Evolutionary conservation across 2,113 vertebrate genomes (phyloP).

Genomic region (Odobenus rosmarus): DNA sequence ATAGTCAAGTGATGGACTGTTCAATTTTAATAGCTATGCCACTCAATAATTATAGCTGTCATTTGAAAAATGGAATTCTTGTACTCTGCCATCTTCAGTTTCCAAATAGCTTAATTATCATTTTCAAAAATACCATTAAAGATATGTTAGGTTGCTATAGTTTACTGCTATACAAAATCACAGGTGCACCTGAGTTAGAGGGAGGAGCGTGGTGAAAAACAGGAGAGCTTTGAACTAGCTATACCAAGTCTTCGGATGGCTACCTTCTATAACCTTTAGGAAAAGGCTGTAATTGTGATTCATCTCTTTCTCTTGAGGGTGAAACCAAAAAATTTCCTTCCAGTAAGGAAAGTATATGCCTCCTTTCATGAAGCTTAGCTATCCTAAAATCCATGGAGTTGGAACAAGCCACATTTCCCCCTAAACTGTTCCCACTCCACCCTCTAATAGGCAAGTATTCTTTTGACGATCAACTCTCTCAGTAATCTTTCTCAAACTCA

Average conservation of each 20-base stretch:
- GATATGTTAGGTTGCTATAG: not conserved
- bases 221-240: not conserved
- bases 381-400: not conserved
- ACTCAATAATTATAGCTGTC: not conserved
- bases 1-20: not conserved
- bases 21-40: conserved; percentile 17
- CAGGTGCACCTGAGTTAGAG: not conserved
- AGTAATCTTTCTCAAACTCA: conserved; percentile 54
- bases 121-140: conserved; percentile 28
- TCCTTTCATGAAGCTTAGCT: not conserved
- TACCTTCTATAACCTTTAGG: not conserved
- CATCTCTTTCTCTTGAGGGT: not conserved
- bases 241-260: not conserved
- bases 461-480: conserved; percentile 9
- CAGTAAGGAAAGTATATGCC: not conserved
- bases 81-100: not conserved
- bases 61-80: conserved; percentile 9
- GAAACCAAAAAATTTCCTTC: conserved; percentile 23
- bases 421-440: not conserved
- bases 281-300: not conserved
- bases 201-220: not conserved
- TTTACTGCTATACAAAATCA: not conserved
- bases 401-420: not conserved
- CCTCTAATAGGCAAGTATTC: conserved; percentile 12
- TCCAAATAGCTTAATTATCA: not conserved